Conservation (phyloP, 2,113 vertebrate genomes). For the Collichthys lucidus region DNA sequence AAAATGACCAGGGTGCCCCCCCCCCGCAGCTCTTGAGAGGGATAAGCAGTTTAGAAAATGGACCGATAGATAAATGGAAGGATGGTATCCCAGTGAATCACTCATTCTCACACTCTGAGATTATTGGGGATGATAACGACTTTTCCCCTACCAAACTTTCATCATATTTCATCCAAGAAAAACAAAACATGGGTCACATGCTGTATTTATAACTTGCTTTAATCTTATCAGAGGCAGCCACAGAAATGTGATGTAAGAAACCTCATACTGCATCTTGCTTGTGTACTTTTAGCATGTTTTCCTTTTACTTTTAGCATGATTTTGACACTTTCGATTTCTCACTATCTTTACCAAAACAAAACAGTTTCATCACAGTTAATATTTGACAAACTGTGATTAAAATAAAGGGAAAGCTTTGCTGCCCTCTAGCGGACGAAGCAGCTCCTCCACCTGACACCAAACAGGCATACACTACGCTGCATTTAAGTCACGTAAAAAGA, state of each 20-base stretch:
- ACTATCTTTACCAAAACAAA: rapidly evolving
- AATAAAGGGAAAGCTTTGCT: slow-evolving; percentile 52
- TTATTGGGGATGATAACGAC: background rate
- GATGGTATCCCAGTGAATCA: background rate
- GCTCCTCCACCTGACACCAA: background rate
- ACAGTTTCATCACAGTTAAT: background rate
- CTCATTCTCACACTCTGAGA: background rate
- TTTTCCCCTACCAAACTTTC: background rate
- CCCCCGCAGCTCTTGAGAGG: background rate
- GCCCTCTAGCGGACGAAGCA: slow-evolving; percentile 48
- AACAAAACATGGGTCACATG: background rate
- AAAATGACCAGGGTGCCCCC: background rate
- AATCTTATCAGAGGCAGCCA: background rate
- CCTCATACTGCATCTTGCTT: background rate
- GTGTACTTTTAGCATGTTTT: background rate
- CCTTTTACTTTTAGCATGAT: background rate
- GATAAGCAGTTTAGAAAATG: slow-evolving; percentile 24
- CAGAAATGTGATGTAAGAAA: background rate
- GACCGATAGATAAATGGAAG: background rate
- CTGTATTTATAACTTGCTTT: background rate
- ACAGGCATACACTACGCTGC: background rate
- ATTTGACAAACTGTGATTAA: background rate
- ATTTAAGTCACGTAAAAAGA: background rate
- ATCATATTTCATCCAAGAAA: background rate
- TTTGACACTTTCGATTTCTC: background rate